Evolutionary conservation across 2,113 vertebrate species (phyloP).

Genomic region (Tachycineta bicolor): DNA sequence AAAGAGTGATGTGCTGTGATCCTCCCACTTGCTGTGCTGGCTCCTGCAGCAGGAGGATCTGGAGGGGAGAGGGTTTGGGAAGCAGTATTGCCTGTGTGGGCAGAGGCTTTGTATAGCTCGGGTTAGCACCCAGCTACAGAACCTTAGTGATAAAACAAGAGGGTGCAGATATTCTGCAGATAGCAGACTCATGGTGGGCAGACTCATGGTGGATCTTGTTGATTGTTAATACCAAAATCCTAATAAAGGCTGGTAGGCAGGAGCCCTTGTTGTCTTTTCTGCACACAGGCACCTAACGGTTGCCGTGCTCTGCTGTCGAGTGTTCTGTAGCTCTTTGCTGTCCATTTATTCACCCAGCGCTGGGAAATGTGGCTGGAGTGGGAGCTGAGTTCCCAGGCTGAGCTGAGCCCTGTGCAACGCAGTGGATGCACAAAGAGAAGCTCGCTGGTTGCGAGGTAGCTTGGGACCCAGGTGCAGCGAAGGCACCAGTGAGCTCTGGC

Average conservation of each 20-base stretch:
- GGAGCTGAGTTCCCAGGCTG: background rate
- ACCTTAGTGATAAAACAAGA: background rate
- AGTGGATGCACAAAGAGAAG: background rate
- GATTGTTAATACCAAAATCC: background rate
- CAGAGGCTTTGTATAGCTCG: background rate
- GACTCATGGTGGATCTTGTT: background rate
- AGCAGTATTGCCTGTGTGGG: background rate
- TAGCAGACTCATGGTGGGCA: background rate
- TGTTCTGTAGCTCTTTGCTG: background rate
- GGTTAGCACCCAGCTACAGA: background rate
- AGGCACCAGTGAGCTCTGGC: background rate
- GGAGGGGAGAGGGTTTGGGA: background rate
- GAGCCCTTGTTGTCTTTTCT: background rate
- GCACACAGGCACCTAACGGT: too few species aligned
- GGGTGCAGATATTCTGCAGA: background rate
- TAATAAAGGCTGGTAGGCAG: background rate
- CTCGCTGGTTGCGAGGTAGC: background rate
- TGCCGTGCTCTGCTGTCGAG: accelerated
- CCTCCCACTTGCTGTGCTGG: background rate
- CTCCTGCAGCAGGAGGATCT: background rate
- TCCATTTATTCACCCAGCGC: background rate
- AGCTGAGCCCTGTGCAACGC: background rate
- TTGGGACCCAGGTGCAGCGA: background rate
- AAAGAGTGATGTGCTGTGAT: background rate
- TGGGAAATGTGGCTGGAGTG: background rate